Evolutionary conservation across 53 echinoderm and acorn worm species (phyloP).

Genomic region (Arbacia lixula): DNA sequence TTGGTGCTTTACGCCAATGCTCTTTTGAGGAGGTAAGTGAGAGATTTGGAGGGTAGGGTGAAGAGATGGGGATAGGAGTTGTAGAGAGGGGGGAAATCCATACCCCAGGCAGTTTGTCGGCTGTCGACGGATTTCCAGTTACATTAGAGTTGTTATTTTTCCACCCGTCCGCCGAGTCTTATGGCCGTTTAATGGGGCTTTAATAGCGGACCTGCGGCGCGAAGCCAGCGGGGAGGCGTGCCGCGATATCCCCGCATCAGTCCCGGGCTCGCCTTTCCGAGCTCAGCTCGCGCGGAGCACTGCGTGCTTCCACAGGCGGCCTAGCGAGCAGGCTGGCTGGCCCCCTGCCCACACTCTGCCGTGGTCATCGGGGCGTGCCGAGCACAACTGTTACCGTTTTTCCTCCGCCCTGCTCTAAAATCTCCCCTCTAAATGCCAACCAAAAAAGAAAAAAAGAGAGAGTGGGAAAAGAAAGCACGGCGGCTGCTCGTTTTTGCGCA

Average conservation of each 20-base stretch:
- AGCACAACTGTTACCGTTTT: constrained; percentile 52
- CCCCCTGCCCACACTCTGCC: constrained; percentile 19
- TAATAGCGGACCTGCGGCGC: constrained; percentile 52
- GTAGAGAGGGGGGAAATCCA: constrained; percentile 17
- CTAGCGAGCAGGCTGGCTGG: too few species aligned
- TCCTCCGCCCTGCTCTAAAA: not conserved
- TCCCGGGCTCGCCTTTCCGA: constrained; percentile 13
- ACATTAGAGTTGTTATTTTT: constrained; percentile 56
- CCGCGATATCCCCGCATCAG: constrained; percentile 14
- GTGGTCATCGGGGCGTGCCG: constrained; percentile 39
- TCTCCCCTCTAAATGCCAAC: not conserved
- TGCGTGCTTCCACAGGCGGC: too few species aligned
- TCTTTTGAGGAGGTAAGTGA: not conserved
- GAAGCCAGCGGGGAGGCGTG: constrained; percentile 33
- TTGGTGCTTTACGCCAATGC: too few species aligned
- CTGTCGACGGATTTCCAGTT: constrained; percentile 34
- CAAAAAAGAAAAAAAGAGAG: too few species aligned
- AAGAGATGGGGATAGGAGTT: not conserved
- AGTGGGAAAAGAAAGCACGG: too few species aligned
- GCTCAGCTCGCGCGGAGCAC: too few species aligned
- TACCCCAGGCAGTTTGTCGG: constrained; percentile 46
- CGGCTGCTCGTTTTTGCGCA: constrained; percentile 30
- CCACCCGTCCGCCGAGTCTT: constrained; percentile 45
- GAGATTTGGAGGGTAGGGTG: not conserved
- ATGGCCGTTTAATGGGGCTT: constrained; percentile 57